These are phyloP conservation scores for Clarias platycephalus DNA, from an alignment of 2,797 vertebrate genomes.

Conservation along the genomic window DNA sequence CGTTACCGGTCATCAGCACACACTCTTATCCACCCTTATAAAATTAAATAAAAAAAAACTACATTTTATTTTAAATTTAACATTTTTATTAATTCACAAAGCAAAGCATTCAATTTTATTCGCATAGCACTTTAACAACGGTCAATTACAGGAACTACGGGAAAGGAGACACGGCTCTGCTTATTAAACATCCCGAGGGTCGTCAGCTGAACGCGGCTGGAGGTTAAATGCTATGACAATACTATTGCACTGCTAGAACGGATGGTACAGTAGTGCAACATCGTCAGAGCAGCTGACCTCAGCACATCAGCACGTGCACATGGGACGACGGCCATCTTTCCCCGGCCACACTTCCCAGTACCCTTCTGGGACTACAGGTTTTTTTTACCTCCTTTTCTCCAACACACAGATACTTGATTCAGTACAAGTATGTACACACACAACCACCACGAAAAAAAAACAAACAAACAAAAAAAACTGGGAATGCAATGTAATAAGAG, in stretches of 20 bases:
- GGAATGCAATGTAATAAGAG: neutral
- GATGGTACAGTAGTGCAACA: slow-evolving; percentile 99
- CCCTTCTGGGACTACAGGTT: neutral
- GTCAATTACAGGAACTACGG: no score
- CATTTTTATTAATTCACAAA: neutral
- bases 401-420: neutral
- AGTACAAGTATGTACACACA: neutral
- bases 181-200: neutral
- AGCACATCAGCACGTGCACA: slow-evolving; percentile 77
- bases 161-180: neutral
- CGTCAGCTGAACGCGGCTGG: slow-evolving; percentile 54
- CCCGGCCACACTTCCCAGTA: slow-evolving; percentile 4
- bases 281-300: slow-evolving; percentile 97
- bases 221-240: slow-evolving; percentile 98
- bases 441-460: no score
- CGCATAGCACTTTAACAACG: no score
- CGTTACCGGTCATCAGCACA: neutral
- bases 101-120: no score
- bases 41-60: neutral
- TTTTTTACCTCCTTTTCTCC: neutral
- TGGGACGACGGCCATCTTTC: slow-evolving; percentile 14
- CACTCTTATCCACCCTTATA: neutral
- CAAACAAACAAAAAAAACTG: no score
- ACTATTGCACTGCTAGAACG: slow-evolving; percentile 99
- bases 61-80: neutral